Evolutionary conservation across 2,888 invertebrate species (phyloP), one percentile per base, ranked within the genome.

Genomic region (Antitype chi): DNA sequence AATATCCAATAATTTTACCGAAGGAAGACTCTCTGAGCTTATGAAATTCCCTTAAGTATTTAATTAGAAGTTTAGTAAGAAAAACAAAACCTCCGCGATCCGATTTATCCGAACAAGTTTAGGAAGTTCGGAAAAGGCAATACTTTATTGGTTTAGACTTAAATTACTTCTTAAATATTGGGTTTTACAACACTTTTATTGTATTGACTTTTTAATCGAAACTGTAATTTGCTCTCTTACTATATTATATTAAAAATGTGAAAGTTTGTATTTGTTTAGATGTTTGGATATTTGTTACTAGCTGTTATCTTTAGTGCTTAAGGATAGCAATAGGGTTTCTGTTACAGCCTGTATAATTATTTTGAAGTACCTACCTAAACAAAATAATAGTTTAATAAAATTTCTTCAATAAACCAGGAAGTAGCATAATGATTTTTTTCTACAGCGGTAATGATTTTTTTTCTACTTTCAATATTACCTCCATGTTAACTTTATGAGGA

Each of bases 21-120:
- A 62, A 71, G 7, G 43, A 63, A 81, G 13, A 52, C 25, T 38
- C 53, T 23, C 55, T 49, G 28, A 53, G 32, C 62, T 69, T 43
- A 69, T 38, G 28, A 59, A 62, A 72, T 78, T 63, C 32, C 57
- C 52, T 57, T 66, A 71, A 79, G 78, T 83, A 70, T 80, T 86
- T 80, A 78, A 83, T 87, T 83, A 74, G 69, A 83, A 83, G 73
- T 78, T 80, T 20, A 9, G 13, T 0, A 80, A 81, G 72, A 73
- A 80, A 85, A 76, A 78, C 64, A 67, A 86, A 75, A 84, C 72
- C 72, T 38, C 49, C 8, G 47, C 68, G 74, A 74, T 85, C 73
- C 63, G 78, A 84, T 85, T 87, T 77, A 78, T 76, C 70, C 67
- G 70, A 70, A 47, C 43, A 79, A 81, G 67, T 71, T 79, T 38